Evolutionary conservation across 1,140 invertebrate species (phyloP).

Genomic region (Hypothenemus hampei): DNA sequence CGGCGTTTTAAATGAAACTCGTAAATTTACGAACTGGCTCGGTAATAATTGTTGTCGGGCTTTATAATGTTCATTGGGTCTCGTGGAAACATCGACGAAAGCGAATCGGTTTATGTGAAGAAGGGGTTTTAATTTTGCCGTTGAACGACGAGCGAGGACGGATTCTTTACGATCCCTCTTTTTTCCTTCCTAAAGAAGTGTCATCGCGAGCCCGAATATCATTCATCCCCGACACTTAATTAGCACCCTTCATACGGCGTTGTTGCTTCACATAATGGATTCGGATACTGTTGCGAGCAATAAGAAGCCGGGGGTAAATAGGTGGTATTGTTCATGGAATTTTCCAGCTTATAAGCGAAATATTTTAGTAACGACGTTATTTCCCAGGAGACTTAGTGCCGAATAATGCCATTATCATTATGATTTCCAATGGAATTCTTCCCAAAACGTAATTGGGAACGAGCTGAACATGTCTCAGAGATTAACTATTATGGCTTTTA

Average conservation of each 20-base stretch:
- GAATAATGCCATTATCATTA: too few species aligned
- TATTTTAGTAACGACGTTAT: not conserved
- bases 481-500: too few species aligned
- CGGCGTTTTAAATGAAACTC: not conserved
- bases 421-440: too few species aligned
- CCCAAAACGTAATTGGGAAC: too few species aligned
- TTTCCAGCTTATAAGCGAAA: not conserved
- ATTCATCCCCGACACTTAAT: conserved; percentile 13
- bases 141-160: not conserved
- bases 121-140: conserved; percentile 9
- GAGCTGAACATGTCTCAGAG: too few species aligned
- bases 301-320: not conserved
- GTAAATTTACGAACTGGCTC: not conserved
- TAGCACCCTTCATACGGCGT: not conserved
- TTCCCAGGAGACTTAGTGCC: too few species aligned
- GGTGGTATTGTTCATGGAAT: not conserved
- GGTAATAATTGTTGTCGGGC: too few species aligned
- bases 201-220: conserved; percentile 12
- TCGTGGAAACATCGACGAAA: too few species aligned
- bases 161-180: conserved; percentile 3
- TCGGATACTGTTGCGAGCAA: conserved; percentile 7
- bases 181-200: conserved; percentile 7
- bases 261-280: conserved; percentile 16
- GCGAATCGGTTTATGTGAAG: not conserved
- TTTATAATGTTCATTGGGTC: too few species aligned